A percentile compares a stretch with the other conserved stretches of the same genome.
Evolutionary conservation across 2,888 invertebrate genomes (phyloP).

Genomic region (Cephonodes hylas): DNA sequence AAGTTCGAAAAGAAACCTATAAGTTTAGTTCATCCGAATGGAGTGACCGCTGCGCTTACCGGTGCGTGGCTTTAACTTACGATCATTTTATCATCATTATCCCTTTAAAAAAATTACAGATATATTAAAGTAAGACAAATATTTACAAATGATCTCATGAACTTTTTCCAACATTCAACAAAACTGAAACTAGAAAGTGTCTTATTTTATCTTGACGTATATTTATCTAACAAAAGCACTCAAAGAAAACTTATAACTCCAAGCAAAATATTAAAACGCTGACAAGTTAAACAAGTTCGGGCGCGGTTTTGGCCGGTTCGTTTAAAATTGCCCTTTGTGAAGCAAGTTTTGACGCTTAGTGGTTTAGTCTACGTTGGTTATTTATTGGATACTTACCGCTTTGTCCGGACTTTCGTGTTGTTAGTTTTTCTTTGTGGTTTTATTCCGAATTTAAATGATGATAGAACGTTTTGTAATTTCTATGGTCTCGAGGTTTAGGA

Average conservation of each 20-base stretch:
- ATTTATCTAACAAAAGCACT: background rate
- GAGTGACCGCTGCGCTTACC: no score
- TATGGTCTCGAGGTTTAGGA: no score
- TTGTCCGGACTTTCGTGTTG: background rate
- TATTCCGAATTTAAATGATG: no score
- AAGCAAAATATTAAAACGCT: constrained; percentile 1
- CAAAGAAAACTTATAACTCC: constrained; percentile 1
- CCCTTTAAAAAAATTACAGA: background rate
- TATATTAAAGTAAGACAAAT: background rate
- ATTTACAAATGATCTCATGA: background rate
- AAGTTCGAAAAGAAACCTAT: no score
- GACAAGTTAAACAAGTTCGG: constrained; percentile 4
- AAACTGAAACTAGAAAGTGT: background rate
- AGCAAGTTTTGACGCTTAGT: background rate
- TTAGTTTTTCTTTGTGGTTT: no score
- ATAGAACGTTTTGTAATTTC: no score
- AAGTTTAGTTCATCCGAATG: no score
- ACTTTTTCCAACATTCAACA: background rate
- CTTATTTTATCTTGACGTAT: background rate
- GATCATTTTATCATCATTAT: background rate
- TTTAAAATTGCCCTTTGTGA: background rate
- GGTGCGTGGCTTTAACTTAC: no score
- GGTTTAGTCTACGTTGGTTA: background rate
- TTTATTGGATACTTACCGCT: background rate
- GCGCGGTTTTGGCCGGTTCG: background rate